A percentile compares a stretch with the other conserved stretches of the same genome.
phyloP scores from a whole-genome alignment of 2,888 invertebrate species.

The Eupithecia abbreviata region DNA sequence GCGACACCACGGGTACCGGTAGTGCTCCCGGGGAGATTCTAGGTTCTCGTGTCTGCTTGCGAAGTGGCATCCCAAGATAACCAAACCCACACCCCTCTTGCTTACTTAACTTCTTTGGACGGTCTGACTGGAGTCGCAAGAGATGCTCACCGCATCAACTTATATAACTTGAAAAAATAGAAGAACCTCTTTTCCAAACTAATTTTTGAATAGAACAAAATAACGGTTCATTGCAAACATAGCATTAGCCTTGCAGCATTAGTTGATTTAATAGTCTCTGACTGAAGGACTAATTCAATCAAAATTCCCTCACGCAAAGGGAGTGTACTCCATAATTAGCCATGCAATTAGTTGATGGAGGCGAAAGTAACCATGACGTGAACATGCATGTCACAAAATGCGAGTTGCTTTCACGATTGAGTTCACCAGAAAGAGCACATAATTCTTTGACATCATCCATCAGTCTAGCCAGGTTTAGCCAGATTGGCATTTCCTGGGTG shows the following conservation, averaged over 20 bases:
- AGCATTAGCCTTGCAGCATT: not conserved
- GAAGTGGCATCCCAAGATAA: no score
- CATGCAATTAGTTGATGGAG: slow-evolving; percentile 59
- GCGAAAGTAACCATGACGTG: slow-evolving; percentile 18
- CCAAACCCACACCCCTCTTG: no score
- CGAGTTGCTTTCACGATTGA: not conserved
- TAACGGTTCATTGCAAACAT: not conserved
- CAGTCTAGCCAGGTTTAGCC: not conserved
- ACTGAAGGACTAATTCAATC: slow-evolving; percentile 46
- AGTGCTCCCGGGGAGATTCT: no score
- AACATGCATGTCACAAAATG: slow-evolving; percentile 11
- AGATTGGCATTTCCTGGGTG: not conserved
- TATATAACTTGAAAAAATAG: no score
- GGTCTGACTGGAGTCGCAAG: no score
- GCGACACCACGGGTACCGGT: no score
- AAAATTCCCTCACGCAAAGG: slow-evolving; percentile 62
- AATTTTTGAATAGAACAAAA: no score
- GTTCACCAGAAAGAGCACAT: not conserved
- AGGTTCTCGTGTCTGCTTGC: no score
- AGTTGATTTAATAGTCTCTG: not conserved
- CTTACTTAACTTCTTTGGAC: no score
- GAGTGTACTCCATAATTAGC: slow-evolving; percentile 57
- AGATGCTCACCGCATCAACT: no score
- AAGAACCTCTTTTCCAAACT: no score
- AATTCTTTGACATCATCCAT: not conserved